Percentiles rank a stretch among this genome's conserved stretches.
Evolutionary conservation across 2,113 vertebrate species (phyloP).

Genomic region (Cyanoramphus novaezelandiae): DNA sequence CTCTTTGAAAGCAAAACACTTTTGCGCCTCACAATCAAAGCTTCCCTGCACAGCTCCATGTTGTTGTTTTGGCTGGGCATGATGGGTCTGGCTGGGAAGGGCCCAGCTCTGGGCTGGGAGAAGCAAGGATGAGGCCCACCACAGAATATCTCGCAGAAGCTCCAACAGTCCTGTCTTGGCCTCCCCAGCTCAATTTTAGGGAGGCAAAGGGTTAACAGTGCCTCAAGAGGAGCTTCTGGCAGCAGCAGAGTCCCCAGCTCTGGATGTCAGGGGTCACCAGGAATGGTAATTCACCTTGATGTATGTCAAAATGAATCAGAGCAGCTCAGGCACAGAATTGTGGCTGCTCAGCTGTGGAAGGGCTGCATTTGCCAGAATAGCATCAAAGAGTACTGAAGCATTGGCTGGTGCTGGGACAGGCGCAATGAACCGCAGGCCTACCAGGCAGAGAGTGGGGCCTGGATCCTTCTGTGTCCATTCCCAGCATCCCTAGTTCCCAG

Average conservation of each 20-base stretch:
- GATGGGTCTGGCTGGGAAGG: background rate
- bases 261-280: background rate
- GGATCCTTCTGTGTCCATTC: background rate
- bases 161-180: background rate
- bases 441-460: fast-evolving
- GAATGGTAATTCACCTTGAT: constrained; percentile 43
- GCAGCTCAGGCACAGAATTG: background rate
- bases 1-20: background rate
- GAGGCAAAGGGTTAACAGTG: background rate
- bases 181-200: background rate
- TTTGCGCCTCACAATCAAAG: background rate
- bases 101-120: background rate
- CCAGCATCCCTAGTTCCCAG: background rate
- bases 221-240: background rate
- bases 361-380: background rate
- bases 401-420: background rate
- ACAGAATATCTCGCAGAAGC: background rate
- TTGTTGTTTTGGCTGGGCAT: background rate
- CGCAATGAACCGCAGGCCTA: fast-evolving
- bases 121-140: background rate
- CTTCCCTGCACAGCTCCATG: background rate
- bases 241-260: background rate
- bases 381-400: background rate
- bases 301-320: constrained; percentile 4
- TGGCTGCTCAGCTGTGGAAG: fast-evolving